phyloP scores from a whole-genome alignment of 2,113 vertebrate genomes.

The Nothobranchius furzeri region DNA sequence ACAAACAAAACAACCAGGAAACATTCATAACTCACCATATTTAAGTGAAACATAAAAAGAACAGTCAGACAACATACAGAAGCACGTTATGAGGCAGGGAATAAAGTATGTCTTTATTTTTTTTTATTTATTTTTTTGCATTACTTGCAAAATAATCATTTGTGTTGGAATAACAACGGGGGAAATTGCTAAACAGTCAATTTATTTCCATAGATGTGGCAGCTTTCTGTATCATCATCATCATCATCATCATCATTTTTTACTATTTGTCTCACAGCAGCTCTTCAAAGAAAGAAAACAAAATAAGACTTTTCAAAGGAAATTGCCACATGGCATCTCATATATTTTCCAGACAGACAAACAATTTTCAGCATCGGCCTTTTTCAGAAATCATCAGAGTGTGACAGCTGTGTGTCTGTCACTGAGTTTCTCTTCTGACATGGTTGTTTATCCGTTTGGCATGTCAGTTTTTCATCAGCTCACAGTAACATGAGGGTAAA shows the following conservation, averaged over 20 bases:
- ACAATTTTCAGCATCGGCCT: conserved; percentile 36
- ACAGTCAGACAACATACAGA: background rate
- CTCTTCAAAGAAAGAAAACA: conserved; percentile 5
- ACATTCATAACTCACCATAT: conserved; percentile 14
- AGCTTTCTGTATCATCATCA: conserved; percentile 12
- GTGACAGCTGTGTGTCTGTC: conserved; percentile 62
- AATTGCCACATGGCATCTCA: conserved; percentile 37
- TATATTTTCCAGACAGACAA: conserved; percentile 42
- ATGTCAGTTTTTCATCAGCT: conserved; percentile 60
- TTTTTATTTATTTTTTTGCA: background rate
- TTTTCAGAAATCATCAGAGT: conserved; percentile 43
- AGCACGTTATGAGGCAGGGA: background rate
- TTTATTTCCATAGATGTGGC: conserved; percentile 8
- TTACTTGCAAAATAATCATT: conserved; percentile 15
- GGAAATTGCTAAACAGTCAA: conserved; percentile 7
- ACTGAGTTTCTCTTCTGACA: conserved; percentile 54
- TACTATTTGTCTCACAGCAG: conserved; percentile 8
- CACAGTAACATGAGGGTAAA: conserved; percentile 6
- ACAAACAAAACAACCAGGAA: background rate
- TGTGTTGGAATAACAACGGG: conserved; percentile 12
- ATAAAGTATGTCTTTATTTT: background rate
- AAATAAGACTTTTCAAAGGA: conserved; percentile 29
- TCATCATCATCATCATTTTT: conserved; percentile 1
- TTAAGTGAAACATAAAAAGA: background rate
- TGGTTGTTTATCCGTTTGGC: conserved; percentile 68